Evolutionary conservation across 2,113 vertebrate species (phyloP).

Genomic region (Otocyon megalotis): DNA sequence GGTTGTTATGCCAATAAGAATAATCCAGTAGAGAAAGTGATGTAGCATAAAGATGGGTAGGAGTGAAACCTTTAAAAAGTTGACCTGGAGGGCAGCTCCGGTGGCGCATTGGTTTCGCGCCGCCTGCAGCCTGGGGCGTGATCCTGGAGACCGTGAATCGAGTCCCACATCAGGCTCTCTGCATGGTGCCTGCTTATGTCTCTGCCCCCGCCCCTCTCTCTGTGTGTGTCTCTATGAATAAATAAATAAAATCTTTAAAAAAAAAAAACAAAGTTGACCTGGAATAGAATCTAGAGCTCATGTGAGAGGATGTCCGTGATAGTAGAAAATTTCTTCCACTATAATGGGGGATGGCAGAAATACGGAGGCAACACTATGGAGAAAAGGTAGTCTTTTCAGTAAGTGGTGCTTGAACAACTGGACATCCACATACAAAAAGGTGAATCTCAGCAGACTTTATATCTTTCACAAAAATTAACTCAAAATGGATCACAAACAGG

Average conservation of each 20-base stretch:
- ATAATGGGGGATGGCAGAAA: background rate
- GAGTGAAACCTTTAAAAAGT: background rate
- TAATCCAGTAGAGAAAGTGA: background rate
- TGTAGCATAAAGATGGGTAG: background rate
- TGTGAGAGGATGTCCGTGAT: background rate
- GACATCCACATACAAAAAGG: background rate
- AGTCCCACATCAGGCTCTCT: too few species aligned
- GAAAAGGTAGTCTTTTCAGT: background rate
- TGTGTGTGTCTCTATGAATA: too few species aligned
- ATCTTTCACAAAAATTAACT: background rate
- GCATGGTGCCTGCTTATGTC: too few species aligned
- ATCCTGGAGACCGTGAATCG: too few species aligned
- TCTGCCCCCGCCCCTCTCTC: too few species aligned
- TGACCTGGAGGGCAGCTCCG: background rate
- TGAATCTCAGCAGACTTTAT: background rate
- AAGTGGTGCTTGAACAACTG: background rate
- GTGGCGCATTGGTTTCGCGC: too few species aligned
- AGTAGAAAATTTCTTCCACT: background rate
- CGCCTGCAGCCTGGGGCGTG: too few species aligned
- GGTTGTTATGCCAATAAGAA: background rate
- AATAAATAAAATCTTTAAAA: too few species aligned
- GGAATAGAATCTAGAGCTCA: background rate
- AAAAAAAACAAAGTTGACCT: background rate
- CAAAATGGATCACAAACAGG: background rate
- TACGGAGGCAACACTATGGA: background rate